Evolutionary conservation across 2,113 vertebrate genomes (phyloP), one percentile per base, ranked within the genome.

Genomic region (Percopsis transmontana): DNA sequence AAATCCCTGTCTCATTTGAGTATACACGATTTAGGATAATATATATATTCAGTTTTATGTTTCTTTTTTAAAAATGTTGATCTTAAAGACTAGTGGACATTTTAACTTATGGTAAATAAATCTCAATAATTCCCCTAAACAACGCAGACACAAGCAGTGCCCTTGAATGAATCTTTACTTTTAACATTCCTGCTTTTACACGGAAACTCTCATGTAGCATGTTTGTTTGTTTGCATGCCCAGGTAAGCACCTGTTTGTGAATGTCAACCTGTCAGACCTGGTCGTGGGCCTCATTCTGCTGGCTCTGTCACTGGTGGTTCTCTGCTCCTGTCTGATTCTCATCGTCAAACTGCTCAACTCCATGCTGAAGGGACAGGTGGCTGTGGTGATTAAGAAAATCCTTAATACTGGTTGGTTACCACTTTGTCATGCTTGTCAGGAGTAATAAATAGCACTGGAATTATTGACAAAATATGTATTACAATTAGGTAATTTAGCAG

Each of bases 301-400:
- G 51, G 80, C 89, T 7, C 12, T 88, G 13, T 96, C 96, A 45
- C 84, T 99, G 74, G 15, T 97, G 51, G 87, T 94, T 62, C 91
- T 99, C 38, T 98, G 96, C 27, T 86, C 89, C 62, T 98, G 96
- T 76, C 89, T 99, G 62, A 61, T 98, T 66, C 73, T 93, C 59
- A 98, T 98, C 0, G 97, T 98, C 72, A 99, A 97, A 68, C 74
- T 99, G 21, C 91, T 98, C 67, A 96, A 95, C 87, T 97, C 96
- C 1, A 92, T 98, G 88, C 93, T 99, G 51, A 94, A 92, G 86
- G 96, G 97, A 58, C 95, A 96, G 90, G 95, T 99, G 13, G 96
- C 95, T 0, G 2, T 50, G 0, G 69, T 96, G 79, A 97, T 99
- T 88, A 99, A 96, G 80, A 98, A 94, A 83, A 91, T 96, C 54